phyloP scores from a whole-genome alignment of 2,113 vertebrate species.

The Pipra filicauda region DNA sequence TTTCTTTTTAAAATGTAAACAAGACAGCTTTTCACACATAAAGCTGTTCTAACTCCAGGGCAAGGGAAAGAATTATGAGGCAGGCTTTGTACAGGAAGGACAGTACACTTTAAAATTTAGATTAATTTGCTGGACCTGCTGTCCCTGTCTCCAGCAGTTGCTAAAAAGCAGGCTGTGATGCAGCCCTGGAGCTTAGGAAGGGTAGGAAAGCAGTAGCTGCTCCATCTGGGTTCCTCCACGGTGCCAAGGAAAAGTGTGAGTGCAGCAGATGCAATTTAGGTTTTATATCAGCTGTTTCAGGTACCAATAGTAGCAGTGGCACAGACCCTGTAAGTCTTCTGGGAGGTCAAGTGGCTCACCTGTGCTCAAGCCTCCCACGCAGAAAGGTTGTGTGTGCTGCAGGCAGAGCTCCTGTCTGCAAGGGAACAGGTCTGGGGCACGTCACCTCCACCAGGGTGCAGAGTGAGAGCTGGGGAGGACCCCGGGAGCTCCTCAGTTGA shows the following conservation, averaged over 20 bases:
- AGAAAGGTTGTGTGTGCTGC: neutral
- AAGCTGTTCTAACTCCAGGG: neutral
- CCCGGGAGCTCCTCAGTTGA: neutral
- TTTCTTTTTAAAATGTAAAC: neutral
- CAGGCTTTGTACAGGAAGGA: neutral
- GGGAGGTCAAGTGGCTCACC: neutral
- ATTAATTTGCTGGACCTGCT: neutral
- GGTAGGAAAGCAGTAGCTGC: neutral
- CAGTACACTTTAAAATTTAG: neutral
- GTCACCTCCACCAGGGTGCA: fast-evolving
- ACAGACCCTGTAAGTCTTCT: neutral
- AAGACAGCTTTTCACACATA: neutral
- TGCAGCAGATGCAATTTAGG: neutral
- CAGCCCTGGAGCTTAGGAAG: neutral
- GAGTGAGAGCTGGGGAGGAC: neutral
- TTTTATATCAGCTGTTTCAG: neutral
- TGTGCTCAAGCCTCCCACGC: fast-evolving
- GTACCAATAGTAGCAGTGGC: neutral
- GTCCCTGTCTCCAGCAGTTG: neutral
- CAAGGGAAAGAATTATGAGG: neutral
- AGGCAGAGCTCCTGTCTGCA: neutral
- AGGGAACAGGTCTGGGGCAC: fast-evolving
- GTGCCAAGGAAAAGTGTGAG: neutral
- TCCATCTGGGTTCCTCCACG: neutral
- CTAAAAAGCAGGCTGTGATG: neutral